Base-by-base conservation (phyloP, 2,888 invertebrate genomes). In the Drosophila lutescens region DNA sequence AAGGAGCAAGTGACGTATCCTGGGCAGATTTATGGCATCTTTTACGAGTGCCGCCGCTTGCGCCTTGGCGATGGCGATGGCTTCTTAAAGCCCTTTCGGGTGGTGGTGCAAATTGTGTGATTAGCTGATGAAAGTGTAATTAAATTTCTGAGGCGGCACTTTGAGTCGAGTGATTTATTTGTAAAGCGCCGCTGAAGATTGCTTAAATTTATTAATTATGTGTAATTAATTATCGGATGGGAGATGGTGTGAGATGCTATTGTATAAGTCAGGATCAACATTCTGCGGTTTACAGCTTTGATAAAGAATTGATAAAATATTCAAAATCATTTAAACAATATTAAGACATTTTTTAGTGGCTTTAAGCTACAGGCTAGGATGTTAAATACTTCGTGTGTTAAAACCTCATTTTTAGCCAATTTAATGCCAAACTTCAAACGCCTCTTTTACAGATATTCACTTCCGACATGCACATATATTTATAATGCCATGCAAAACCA, bases 141-240 rank as follows among this genome's bases (percentile, higher is more conserved):
- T 74, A 65, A 74, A 74, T 66, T 63, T 74, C 32, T 44, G 74
- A 47, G 65, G 56, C 38, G 70, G 57, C 66, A 36, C 69, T 69
- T 56, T 67, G 54, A 40, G 51, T 13, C 47, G 59, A 57, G 83
- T 78, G 78, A 88, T 80, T 83, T 70, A 76, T 86, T 72, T 61
- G 56, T 23, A 43, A 65, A 65, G 61, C 58, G 62, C 44, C 63
- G 51, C 46, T 32, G 23, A 40, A 68, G 56, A 76, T 85, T 79
- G 79, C 38, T 76, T 79, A 68, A 80, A 70, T 77, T 68, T 86
- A 86, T 86, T 86, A 80, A 86, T 80, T 79, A 77, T 68, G 78
- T 43, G 54, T 56, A 77, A 80, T 80, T 86, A 86, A 79, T 80
- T 66, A 68, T 15, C 47, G 17, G 47, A 49, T 20, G 12, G 4